These are phyloP conservation scores for Tetragonula clypearis DNA, from an alignment of 1,140 invertebrate species.

Conservation along the genomic window DNA sequence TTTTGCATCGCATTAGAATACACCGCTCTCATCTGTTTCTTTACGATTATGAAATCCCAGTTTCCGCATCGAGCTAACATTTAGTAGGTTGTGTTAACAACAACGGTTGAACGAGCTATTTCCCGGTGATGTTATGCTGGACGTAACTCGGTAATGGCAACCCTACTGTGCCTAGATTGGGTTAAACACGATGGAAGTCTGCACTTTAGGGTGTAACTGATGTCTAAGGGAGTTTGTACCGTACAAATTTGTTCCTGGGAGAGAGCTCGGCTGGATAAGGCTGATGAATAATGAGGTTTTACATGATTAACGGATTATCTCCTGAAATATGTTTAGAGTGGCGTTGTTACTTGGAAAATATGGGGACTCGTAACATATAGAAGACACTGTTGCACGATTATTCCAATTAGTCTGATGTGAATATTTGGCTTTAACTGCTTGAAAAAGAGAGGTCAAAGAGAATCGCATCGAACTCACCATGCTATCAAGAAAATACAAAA, in stretches of 20 bases:
- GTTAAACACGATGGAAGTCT: conserved; percentile 11
- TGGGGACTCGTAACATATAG: not conserved
- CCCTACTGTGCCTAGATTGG: not conserved
- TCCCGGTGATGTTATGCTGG: not conserved
- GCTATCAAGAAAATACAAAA: too few species aligned
- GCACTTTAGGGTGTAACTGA: not conserved
- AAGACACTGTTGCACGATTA: not conserved
- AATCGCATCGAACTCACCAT: too few species aligned
- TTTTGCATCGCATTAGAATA: too few species aligned
- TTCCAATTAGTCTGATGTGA: not conserved
- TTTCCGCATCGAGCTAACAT: not conserved
- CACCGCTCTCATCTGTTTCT: too few species aligned
- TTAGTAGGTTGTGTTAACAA: not conserved
- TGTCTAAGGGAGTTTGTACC: not conserved
- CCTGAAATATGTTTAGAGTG: not conserved
- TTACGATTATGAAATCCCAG: too few species aligned
- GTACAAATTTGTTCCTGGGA: not conserved
- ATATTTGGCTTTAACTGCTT: not conserved
- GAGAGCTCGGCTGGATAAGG: not conserved
- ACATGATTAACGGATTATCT: not conserved
- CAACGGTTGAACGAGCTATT: not conserved
- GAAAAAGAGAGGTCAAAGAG: too few species aligned
- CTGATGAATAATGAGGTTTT: not conserved
- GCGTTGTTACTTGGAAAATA: not conserved
- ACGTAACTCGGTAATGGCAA: not conserved